phyloP scores from a whole-genome alignment of 2,797 vertebrate species.

The Cephalopachus bancanus region DNA sequence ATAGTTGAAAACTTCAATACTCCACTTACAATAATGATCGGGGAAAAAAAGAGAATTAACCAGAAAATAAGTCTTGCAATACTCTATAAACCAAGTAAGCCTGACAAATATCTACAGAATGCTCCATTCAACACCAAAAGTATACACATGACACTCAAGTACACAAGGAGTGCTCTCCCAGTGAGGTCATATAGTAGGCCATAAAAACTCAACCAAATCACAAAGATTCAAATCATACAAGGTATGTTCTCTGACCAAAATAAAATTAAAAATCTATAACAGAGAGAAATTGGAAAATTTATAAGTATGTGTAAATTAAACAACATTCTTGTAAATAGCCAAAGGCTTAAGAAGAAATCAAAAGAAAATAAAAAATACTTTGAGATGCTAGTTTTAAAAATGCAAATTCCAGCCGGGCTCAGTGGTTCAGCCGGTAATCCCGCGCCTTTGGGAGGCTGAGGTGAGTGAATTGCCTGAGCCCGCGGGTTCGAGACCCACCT shows the following conservation, averaged over 20 bases:
- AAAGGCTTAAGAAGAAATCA: neutral
- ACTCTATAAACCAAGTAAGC: neutral
- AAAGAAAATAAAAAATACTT: neutral
- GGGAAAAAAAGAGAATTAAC: neutral
- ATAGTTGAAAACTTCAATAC: neutral
- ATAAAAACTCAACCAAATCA: neutral
- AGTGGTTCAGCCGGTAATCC: no score
- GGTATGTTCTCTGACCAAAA: neutral
- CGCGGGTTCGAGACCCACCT: no score
- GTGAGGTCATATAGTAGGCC: neutral
- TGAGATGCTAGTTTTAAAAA: neutral
- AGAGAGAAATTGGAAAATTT: neutral
- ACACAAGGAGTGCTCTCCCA: neutral
- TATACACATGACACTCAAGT: neutral
- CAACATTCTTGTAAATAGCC: neutral
- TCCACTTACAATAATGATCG: neutral
- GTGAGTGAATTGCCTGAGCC: no score
- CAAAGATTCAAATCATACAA: neutral
- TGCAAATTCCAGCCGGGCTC: neutral
- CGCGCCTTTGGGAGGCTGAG: no score
- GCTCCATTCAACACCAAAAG: neutral
- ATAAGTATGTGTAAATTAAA: neutral
- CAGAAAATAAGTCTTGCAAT: neutral
- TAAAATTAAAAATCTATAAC: neutral
- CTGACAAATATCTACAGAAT: neutral